Evolutionary conservation across 2,797 vertebrate genomes (phyloP).

Genomic region (Morelia viridis): DNA sequence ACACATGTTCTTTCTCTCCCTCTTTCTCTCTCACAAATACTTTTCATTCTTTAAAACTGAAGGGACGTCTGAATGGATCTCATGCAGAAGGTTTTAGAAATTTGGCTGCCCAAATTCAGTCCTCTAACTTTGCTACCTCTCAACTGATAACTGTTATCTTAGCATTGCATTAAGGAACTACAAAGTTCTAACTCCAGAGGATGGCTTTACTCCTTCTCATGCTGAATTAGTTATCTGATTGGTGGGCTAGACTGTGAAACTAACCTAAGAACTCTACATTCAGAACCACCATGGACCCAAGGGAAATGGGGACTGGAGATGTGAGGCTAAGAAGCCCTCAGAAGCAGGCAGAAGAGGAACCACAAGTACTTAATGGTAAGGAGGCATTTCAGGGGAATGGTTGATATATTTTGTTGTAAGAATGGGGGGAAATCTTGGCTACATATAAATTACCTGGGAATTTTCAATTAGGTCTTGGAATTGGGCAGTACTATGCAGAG

Average conservation of each 20-base stretch:
- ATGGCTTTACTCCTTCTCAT: not conserved
- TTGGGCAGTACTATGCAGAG: not conserved
- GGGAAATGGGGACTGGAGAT: not conserved
- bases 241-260: not conserved
- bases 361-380: not conserved
- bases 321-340: not conserved
- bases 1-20: no score
- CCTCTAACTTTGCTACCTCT: not conserved
- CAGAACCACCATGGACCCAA: not conserved
- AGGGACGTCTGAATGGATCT: no score
- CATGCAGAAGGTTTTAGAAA: no score
- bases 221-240: not conserved
- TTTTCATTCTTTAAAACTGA: no score
- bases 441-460: not conserved
- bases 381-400: not conserved
- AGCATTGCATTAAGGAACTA: not conserved
- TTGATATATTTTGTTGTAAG: not conserved
- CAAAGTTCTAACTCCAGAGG: not conserved
- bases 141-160: not conserved
- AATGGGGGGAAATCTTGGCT: not conserved
- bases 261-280: not conserved
- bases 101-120: no score
- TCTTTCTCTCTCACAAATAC: no score
- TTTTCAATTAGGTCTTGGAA: not conserved
- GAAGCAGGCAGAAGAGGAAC: not conserved